Percentiles rank a stretch among this genome's conserved stretches.
phyloP scores from a whole-genome alignment of 2,888 invertebrate genomes.

The Scotopteryx bipunctaria region DNA sequence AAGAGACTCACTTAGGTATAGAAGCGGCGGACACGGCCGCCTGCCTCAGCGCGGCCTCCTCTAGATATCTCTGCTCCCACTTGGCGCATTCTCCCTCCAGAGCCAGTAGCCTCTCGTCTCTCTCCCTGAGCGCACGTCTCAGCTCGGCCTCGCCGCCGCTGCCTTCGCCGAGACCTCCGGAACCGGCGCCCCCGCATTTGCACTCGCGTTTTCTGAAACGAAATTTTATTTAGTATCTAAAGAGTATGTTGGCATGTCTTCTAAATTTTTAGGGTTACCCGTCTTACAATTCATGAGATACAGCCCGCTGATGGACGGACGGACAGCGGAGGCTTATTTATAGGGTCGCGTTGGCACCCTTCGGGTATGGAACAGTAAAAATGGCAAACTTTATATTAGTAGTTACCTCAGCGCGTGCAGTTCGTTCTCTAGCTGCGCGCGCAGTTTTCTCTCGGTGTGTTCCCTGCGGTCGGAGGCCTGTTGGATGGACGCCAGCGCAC shows the following conservation, averaged over 20 bases:
- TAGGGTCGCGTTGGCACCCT: too few species aligned
- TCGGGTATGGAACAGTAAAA: too few species aligned
- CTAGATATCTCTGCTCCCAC: constrained; percentile 93
- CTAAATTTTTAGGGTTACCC: too few species aligned
- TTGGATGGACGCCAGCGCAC: constrained; percentile 91
- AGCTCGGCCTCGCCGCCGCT: constrained; percentile 77
- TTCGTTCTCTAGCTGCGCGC: constrained; percentile 93
- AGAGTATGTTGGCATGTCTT: too few species aligned
- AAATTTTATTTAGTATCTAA: too few species aligned
- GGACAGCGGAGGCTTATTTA: too few species aligned
- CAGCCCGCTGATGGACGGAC: too few species aligned
- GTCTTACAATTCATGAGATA: too few species aligned
- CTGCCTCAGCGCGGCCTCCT: constrained; percentile 90
- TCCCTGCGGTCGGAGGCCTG: constrained; percentile 93
- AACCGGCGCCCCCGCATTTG: constrained; percentile 56
- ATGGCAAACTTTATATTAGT: too few species aligned
- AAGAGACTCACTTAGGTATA: constrained; percentile 85
- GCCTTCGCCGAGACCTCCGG: constrained; percentile 32
- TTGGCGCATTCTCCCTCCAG: constrained; percentile 92
- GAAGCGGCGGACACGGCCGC: constrained; percentile 92
- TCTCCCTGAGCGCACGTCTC: constrained; percentile 72
- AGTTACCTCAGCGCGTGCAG: constrained; percentile 85
- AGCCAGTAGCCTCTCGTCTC: constrained; percentile 77
- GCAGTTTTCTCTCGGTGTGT: constrained; percentile 92
- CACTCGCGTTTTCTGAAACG: constrained; percentile 60